Percentiles rank a stretch among this genome's conserved stretches.
These are phyloP conservation scores for Anser brachyrhynchus DNA, from an alignment of 2,113 vertebrate genomes.

Conservation along the genomic window DNA sequence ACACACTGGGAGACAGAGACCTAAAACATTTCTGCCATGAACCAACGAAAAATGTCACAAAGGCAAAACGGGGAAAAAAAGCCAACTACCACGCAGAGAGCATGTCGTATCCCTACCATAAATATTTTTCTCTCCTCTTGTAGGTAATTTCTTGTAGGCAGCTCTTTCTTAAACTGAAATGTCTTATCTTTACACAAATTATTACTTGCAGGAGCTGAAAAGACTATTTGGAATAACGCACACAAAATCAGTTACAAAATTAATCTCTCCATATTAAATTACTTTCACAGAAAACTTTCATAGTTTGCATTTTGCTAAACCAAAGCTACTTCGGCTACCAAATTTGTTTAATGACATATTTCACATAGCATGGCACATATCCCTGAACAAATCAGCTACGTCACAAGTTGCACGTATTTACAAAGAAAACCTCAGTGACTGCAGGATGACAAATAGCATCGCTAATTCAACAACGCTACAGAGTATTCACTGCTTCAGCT, in stretches of 20 bases:
- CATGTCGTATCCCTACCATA: background rate
- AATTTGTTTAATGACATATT: conserved; percentile 43
- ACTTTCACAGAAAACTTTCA: background rate
- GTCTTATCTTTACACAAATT: background rate
- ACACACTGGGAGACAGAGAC: background rate
- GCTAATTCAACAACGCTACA: background rate
- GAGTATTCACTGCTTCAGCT: background rate
- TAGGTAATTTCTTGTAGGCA: background rate
- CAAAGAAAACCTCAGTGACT: background rate
- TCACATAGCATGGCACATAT: background rate
- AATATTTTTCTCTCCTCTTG: background rate
- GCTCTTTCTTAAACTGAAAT: background rate
- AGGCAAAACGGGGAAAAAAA: background rate
- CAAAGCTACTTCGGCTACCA: conserved; percentile 19
- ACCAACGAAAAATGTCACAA: background rate
- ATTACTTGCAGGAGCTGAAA: background rate
- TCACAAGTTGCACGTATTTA: background rate
- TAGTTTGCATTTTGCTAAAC: background rate
- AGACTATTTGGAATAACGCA: background rate
- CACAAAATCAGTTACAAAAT: background rate
- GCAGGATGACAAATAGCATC: background rate
- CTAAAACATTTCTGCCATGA: background rate
- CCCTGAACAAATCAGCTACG: conserved; percentile 22
- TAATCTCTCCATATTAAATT: background rate
- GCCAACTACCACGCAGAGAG: accelerated